Percentiles rank a stretch among this genome's conserved stretches.
Conservation (phyloP, 2,888 invertebrate genomes). For the Cephus sareptanus region DNA sequence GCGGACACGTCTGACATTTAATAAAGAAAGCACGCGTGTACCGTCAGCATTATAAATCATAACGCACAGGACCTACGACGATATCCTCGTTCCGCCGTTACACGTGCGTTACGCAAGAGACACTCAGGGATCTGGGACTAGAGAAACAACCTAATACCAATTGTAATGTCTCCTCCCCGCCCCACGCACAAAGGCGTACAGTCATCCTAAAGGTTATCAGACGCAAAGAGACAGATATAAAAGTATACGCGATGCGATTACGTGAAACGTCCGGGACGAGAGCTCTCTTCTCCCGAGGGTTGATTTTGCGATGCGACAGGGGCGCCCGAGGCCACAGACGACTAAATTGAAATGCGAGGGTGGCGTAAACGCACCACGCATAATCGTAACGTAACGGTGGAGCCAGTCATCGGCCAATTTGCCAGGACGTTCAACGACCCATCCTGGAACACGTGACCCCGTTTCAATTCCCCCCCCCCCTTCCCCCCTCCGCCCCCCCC, state of each 20-base stretch:
- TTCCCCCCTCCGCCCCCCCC: rapidly evolving
- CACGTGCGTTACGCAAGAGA: neutral
- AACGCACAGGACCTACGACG: neutral
- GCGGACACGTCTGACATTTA: neutral
- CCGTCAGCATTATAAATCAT: neutral
- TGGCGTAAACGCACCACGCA: slow-evolving; percentile 1
- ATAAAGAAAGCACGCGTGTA: neutral
- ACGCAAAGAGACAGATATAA: neutral
- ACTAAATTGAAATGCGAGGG: neutral
- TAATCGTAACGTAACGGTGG: slow-evolving; percentile 1
- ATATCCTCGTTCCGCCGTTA: neutral
- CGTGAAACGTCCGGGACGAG: too few species aligned
- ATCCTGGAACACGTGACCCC: neutral
- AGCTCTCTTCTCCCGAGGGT: neutral
- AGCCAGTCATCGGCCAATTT: slow-evolving; percentile 5
- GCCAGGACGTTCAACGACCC: slow-evolving; percentile 2
- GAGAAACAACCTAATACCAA: neutral
- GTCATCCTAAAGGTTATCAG: neutral
- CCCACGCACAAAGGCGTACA: neutral
- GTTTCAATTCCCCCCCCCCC: neutral
- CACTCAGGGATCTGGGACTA: neutral
- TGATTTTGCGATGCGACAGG: neutral
- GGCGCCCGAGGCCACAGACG: slow-evolving; percentile 2
- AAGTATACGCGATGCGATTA: too few species aligned
- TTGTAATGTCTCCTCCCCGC: neutral